Evolutionary conservation across 2,113 vertebrate species (phyloP).

Genomic region (Mus spicilegus): DNA sequence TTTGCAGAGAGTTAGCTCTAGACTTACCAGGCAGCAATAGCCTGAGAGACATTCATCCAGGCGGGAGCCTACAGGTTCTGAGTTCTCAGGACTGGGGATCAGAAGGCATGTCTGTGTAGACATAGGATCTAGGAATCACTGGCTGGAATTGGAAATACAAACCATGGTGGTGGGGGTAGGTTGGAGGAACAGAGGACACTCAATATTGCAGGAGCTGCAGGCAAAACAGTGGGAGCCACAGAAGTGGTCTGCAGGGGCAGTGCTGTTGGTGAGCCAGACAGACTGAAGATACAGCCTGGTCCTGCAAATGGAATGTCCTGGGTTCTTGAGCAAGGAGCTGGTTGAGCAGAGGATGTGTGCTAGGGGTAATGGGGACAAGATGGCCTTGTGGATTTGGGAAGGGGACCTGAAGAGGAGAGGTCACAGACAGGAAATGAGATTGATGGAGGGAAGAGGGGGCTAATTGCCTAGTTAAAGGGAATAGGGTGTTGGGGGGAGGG

Average conservation of each 20-base stretch:
- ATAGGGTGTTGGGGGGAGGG: background rate
- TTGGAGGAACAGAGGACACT: accelerated
- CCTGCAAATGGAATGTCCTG: background rate
- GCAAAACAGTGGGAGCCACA: accelerated
- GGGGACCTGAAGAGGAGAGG: background rate
- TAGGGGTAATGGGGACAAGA: background rate
- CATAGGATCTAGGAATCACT: background rate
- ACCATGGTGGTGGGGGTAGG: background rate
- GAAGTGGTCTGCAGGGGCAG: background rate
- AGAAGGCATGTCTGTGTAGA: background rate
- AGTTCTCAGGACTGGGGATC: background rate
- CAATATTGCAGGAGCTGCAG: background rate
- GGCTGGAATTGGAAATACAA: background rate
- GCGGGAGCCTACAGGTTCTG: background rate
- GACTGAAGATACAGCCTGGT: background rate
- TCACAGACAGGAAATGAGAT: background rate
- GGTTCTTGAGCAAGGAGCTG: background rate
- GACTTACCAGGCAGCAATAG: background rate
- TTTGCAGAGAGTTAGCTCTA: background rate
- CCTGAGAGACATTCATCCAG: background rate
- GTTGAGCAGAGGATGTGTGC: background rate
- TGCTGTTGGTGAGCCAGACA: background rate
- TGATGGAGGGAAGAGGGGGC: background rate
- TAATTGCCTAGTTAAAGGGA: background rate
- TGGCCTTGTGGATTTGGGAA: background rate